These are phyloP conservation scores for Clarias pachynema DNA, from an alignment of 2,797 vertebrate species.

Conservation along the genomic window DNA sequence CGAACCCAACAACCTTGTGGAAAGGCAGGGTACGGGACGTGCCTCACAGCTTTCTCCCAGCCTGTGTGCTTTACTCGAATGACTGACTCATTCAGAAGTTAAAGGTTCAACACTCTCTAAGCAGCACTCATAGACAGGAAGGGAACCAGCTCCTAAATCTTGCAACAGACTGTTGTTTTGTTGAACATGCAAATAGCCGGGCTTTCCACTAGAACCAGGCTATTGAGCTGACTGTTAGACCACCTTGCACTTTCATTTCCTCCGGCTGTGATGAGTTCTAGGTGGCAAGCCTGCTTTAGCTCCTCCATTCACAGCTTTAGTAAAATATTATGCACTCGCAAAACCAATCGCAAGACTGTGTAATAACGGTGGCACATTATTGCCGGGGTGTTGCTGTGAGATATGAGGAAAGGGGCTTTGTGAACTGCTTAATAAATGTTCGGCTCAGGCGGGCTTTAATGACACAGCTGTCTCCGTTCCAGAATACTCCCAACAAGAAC, in stretches of 20 bases:
- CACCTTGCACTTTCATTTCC: neutral
- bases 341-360: neutral
- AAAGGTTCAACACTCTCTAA: slow-evolving; percentile 30
- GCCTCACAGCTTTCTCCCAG: slow-evolving; percentile 13
- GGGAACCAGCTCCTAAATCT: slow-evolving; percentile 17
- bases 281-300: neutral
- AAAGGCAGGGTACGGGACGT: neutral
- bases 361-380: slow-evolving; percentile 27
- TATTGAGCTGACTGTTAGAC: slow-evolving; percentile 10
- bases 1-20: slow-evolving; percentile 36
- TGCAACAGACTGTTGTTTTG: slow-evolving; percentile 41
- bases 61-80: slow-evolving; percentile 26
- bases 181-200: slow-evolving; percentile 3
- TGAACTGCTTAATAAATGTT: slow-evolving; percentile 22
- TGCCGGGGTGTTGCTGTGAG: neutral
- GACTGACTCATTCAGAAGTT: neutral
- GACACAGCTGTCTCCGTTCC: slow-evolving; percentile 15
- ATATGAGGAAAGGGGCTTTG: neutral
- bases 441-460: slow-evolving; percentile 28
- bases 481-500: slow-evolving; percentile 19
- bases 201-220: neutral
- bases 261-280: neutral
- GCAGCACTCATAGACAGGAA: slow-evolving; percentile 41
- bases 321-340: slow-evolving; percentile 16
- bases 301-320: neutral